A percentile compares a stretch with the other conserved stretches of the same genome.
Conservation (phyloP, 2,797 vertebrate species). For the Pteropus rufus region DNA sequence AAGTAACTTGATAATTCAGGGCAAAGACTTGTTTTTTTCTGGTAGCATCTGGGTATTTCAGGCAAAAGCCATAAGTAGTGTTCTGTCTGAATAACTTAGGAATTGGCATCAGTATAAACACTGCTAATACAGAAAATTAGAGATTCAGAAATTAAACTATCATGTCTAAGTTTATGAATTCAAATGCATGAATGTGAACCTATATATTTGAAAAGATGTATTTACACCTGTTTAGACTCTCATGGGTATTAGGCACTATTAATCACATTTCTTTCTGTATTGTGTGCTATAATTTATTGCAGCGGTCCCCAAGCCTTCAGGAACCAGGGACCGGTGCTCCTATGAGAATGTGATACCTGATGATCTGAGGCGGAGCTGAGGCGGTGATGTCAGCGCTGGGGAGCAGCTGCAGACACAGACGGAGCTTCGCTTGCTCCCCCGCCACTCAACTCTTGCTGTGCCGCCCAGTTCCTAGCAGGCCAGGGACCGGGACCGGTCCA, state of each 20-base stretch:
- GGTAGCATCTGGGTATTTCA: background rate
- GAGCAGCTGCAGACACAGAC: too few species aligned
- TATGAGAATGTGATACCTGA: too few species aligned
- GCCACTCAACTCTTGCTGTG: too few species aligned
- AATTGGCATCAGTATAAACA: background rate
- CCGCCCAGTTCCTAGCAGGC: too few species aligned
- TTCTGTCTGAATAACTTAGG: constrained; percentile 8
- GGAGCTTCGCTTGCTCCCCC: too few species aligned
- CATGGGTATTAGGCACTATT: background rate
- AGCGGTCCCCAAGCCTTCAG: too few species aligned
- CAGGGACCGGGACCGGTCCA: too few species aligned
- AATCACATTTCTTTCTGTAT: background rate
- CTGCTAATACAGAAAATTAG: background rate
- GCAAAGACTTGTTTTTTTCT: background rate
- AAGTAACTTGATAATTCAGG: background rate
- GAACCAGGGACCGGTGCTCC: too few species aligned
- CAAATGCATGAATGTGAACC: background rate
- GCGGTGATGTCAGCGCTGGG: too few species aligned
- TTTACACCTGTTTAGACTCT: background rate
- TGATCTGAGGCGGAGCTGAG: too few species aligned
- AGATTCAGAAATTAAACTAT: background rate
- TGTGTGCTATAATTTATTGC: fast-evolving
- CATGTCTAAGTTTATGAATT: background rate
- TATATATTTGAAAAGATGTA: background rate
- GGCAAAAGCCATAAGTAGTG: background rate